Base-by-base conservation (phyloP, 1,140 invertebrate genomes). In the Glossosoma conforme region DNA sequence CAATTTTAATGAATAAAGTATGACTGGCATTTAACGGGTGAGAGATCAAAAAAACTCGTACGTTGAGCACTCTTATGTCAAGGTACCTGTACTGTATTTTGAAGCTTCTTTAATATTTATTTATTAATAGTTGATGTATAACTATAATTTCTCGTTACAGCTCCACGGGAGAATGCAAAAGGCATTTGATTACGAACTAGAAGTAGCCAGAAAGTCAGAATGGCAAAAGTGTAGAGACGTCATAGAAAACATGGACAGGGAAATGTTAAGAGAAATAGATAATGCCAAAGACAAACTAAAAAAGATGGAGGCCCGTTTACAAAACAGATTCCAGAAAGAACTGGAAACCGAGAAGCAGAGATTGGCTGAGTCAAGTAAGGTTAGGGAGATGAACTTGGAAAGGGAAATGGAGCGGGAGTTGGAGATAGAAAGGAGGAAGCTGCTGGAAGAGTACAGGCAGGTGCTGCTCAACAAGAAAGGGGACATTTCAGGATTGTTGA, bases 111-210 rank as follows among this genome's bases (percentile, higher is more conserved):
- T 6, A 37, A 14, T 37, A 9, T 37, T 37, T 9, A 8, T 8
- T 10, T 37, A 37, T 6, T 8, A 14, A 13, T 37, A 14, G 6
- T 8, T 28, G 6, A 8, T 8, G 6, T 36, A 9, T 36, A 11
- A 36, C 6, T 42, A 1, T 51, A 21, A 6, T 37, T 35, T 45
- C 5, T 13, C 19, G 6, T 44, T 51, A 9, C 22, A 58, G 57
- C 19, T 52, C 8, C 45, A 52, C 19, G 24, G 53, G 32, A 41
- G 44, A 37, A 56, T 59, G 57, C 57, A 59, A 24, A 46, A 44
- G 6, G 52, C 35, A 14, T 59, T 55, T 35, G 53, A 59, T 45
- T 44, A 49, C 19, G 57, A 59, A 49, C 19, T 59, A 15, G 42
- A 53, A 40, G 32, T 59, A 15, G 48, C 45, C 8, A 41, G 37